Percentiles rank a stretch among this genome's conserved stretches.
phyloP scores from a whole-genome alignment of 1,140 invertebrate species.

The Euglossa dilemma region DNA sequence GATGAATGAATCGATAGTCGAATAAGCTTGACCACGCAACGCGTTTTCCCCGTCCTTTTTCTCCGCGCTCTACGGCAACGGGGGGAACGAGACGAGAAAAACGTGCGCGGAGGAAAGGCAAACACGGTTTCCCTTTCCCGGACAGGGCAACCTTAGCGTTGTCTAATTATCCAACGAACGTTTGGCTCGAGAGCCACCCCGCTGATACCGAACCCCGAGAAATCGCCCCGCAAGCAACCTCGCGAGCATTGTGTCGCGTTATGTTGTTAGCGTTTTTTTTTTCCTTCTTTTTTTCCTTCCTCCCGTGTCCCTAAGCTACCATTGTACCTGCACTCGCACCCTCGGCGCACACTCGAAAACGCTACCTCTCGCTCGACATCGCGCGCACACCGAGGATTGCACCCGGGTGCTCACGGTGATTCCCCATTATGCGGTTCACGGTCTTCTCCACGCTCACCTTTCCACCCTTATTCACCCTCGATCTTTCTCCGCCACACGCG shows the following conservation, averaged over 20 bases:
- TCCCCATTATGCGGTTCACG: conserved; percentile 66
- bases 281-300: neutral
- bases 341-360: conserved; percentile 43
- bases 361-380: conserved; percentile 13
- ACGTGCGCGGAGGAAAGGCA: neutral
- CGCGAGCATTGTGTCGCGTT: conserved; percentile 62
- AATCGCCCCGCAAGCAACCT: conserved; percentile 44
- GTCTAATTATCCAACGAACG: conserved; percentile 58
- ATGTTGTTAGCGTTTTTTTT: conserved; percentile 66
- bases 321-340: conserved; percentile 47
- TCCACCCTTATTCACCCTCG: conserved; percentile 23
- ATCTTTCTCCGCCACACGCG: conserved; percentile 44
- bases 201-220: conserved; percentile 62
- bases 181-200: conserved; percentile 41
- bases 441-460: conserved; percentile 27
- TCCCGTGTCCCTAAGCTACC: conserved; percentile 19
- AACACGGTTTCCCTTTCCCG: conserved; percentile 6
- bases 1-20: conserved; percentile 12
- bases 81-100: neutral
- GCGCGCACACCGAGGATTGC: conserved; percentile 34
- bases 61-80: too few species aligned
- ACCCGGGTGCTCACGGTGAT: conserved; percentile 43
- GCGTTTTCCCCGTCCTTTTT: neutral
- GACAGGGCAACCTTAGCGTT: conserved; percentile 1
- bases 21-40: conserved; percentile 41